phyloP scores from a whole-genome alignment of 30 jellyfish, hydroid and myxozoan genomes.

The Aurelia coerulea region DNA sequence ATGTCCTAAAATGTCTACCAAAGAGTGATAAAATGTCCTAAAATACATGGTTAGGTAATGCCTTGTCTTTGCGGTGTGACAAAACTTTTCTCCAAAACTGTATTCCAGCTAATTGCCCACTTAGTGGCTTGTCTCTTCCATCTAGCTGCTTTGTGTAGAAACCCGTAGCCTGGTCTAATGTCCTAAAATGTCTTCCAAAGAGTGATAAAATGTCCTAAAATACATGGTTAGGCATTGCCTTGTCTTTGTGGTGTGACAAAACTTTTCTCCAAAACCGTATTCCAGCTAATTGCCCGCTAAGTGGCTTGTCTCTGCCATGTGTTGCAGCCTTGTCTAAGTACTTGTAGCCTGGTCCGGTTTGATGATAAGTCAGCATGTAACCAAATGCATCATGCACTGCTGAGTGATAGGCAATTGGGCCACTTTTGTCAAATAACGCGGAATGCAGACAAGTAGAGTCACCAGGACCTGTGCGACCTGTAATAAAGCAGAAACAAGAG shows the following conservation, averaged over 20 bases:
- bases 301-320: slow-evolving; percentile 24
- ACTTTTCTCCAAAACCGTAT: slow-evolving; percentile 53
- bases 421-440: slow-evolving; percentile 48
- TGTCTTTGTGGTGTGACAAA: slow-evolving; percentile 4
- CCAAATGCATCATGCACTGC: slow-evolving; percentile 82
- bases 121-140: slow-evolving; percentile 33
- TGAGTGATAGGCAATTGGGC: slow-evolving; percentile 73
- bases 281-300: slow-evolving; percentile 71
- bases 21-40: no score
- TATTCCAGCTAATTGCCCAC: slow-evolving; percentile 66
- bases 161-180: slow-evolving; percentile 66
- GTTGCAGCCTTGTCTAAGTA: slow-evolving; percentile 56
- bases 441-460: slow-evolving; percentile 43
- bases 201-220: no score
- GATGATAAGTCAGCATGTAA: slow-evolving; percentile 22
- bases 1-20: not conserved
- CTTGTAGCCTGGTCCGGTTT: slow-evolving; percentile 71
- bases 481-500: not conserved
- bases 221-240: no score
- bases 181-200: not conserved
- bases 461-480: slow-evolving; percentile 84
- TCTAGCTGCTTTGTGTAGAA: slow-evolving; percentile 38
- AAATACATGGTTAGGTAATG: no score
- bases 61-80: no score
- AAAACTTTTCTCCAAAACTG: slow-evolving; percentile 41